A percentile compares a stretch with the other conserved stretches of the same genome.
phyloP scores from a whole-genome alignment of 1,140 invertebrate genomes.

The Calephelis virginiensis region DNA sequence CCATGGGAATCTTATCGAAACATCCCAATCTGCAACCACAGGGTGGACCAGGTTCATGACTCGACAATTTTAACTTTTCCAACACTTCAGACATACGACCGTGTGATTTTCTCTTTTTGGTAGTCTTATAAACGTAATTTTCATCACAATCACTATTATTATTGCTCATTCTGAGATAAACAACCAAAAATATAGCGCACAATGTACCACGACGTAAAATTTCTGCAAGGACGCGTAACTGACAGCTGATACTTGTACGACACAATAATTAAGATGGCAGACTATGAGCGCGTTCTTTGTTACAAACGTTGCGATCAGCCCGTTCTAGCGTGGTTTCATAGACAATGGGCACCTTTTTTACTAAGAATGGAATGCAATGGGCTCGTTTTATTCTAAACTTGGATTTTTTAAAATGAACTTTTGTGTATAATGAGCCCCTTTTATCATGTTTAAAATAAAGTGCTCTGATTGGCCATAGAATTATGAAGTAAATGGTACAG shows the following conservation, averaged over 20 bases:
- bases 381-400: neutral
- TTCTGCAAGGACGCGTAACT: neutral
- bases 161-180: too few relatives aligned
- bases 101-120: too few relatives aligned
- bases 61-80: too few relatives aligned
- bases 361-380: neutral
- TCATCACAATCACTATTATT: too few relatives aligned
- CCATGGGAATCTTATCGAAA: too few relatives aligned
- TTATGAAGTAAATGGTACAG: too few relatives aligned
- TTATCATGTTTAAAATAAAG: conserved; percentile 5
- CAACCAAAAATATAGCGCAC: too few relatives aligned
- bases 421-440: neutral
- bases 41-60: too few relatives aligned
- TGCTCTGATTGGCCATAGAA: neutral
- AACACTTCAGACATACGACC: too few relatives aligned
- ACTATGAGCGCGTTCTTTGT: conserved; percentile 4
- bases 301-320: conserved; percentile 1
- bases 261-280: neutral
- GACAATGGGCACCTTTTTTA: conserved; percentile 9
- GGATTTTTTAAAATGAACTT: neutral
- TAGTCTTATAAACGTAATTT: too few relatives aligned
- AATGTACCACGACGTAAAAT: neutral
- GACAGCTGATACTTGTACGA: conserved; percentile 2
- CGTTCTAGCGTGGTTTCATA: conserved; percentile 10
- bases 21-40: too few relatives aligned